phyloP scores from a whole-genome alignment of 2,113 vertebrate genomes.

The Eulacestoma nigropectus region DNA sequence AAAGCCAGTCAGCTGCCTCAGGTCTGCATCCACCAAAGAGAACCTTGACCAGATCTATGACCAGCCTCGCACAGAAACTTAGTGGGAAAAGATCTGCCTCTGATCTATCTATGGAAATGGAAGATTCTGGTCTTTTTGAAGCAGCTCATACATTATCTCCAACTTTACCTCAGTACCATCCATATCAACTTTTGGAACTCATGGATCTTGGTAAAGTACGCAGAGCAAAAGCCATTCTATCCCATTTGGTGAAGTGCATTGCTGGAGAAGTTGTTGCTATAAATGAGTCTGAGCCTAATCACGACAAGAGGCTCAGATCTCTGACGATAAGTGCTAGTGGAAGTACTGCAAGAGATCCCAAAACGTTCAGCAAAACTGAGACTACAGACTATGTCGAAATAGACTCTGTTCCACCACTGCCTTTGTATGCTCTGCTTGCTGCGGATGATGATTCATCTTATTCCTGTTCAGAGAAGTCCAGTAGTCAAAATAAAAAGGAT shows the following conservation, averaged over 20 bases:
- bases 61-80: constrained; percentile 94
- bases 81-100: constrained; percentile 87
- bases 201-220: constrained; percentile 96
- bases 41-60: constrained; percentile 88
- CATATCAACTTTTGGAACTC: constrained; percentile 91
- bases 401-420: constrained; percentile 91
- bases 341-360: constrained; percentile 86
- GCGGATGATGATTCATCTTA: constrained; percentile 84
- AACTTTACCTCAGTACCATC: constrained; percentile 95
- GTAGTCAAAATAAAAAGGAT: constrained; percentile 76
- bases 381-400: constrained; percentile 92
- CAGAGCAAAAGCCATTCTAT: constrained; percentile 93
- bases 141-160: constrained; percentile 90
- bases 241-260: constrained; percentile 95
- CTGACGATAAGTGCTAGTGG: constrained; percentile 93
- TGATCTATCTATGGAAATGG: constrained; percentile 85
- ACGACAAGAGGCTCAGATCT: constrained; percentile 84
- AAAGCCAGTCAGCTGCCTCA: constrained; percentile 76
- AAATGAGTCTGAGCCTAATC: constrained; percentile 76
- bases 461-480: constrained; percentile 75
- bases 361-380: constrained; percentile 85
- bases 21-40: constrained; percentile 77
- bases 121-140: constrained; percentile 96
- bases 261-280: constrained; percentile 92
- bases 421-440: constrained; percentile 90